Evolutionary conservation across 2,797 vertebrate species (phyloP).

Genomic region (Lutjanus campechanus): DNA sequence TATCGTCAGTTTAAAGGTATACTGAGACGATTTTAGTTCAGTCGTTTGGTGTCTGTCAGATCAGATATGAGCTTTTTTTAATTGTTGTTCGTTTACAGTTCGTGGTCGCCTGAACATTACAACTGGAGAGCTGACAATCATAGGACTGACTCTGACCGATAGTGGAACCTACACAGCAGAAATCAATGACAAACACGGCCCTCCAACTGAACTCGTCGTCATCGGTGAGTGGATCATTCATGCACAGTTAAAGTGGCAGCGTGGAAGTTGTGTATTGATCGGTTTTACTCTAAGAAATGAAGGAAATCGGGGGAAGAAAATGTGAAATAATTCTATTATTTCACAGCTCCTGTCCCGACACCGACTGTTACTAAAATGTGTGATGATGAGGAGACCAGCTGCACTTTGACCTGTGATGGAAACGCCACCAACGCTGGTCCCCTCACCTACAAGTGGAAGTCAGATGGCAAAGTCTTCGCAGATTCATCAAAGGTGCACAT

Average conservation of each 20-base stretch:
- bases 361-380: constrained; percentile 14
- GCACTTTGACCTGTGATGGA: constrained; percentile 55
- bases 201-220: accelerated
- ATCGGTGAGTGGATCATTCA: constrained; percentile 52
- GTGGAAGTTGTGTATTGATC: neutral
- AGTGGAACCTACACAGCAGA: neutral
- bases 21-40: too few relatives aligned
- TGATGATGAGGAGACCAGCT: neutral
- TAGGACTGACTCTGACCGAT: accelerated
- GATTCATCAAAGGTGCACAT: accelerated
- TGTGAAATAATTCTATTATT: neutral
- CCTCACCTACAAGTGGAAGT: constrained; percentile 48
- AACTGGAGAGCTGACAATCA: constrained; percentile 62
- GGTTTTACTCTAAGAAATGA: too few relatives aligned
- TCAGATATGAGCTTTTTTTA: neutral
- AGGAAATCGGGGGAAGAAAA: neutral
- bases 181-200: accelerated
- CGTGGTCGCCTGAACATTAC: neutral
- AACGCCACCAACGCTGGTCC: neutral
- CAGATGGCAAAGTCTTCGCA: accelerated
- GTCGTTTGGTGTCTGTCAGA: accelerated
- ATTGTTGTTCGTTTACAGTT: neutral
- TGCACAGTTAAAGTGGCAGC: neutral
- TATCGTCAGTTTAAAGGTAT: constrained; percentile 47
- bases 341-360: constrained; percentile 60